Percentiles rank a stretch among this genome's conserved stretches.
phyloP scores from a whole-genome alignment of 2,113 vertebrate genomes.

The Macrotis lagotis region DNA sequence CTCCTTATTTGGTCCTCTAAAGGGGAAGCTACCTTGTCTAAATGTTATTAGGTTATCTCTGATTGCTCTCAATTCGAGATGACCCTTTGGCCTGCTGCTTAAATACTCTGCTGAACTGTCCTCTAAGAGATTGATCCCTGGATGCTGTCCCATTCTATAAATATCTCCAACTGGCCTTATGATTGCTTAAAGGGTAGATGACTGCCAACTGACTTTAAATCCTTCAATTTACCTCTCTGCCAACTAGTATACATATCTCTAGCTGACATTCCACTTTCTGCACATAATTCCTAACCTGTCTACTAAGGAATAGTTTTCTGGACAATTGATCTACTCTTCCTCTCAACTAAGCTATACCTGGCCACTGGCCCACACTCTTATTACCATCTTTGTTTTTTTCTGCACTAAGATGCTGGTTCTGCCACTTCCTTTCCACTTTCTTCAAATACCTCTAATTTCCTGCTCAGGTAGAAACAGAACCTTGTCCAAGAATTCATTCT shows the following conservation, averaged over 20 bases:
- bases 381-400: background rate
- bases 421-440: background rate
- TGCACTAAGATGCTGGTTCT: background rate
- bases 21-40: background rate
- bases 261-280: background rate
- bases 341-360: background rate
- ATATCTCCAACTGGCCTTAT: background rate
- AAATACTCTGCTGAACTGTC: background rate
- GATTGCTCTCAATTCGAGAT: background rate
- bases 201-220: background rate
- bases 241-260: background rate
- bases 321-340: background rate
- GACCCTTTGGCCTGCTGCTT: background rate
- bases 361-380: background rate
- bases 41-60: background rate
- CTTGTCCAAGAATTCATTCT: background rate
- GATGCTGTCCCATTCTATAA: background rate
- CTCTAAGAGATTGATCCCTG: background rate
- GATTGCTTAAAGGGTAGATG: background rate
- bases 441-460: background rate
- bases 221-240: background rate
- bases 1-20: background rate
- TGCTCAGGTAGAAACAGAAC: background rate
- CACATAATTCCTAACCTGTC: background rate
- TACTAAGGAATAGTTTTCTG: background rate